Evolutionary conservation across 2,797 vertebrate species (phyloP).

Genomic region (Gobio occitaniae): DNA sequence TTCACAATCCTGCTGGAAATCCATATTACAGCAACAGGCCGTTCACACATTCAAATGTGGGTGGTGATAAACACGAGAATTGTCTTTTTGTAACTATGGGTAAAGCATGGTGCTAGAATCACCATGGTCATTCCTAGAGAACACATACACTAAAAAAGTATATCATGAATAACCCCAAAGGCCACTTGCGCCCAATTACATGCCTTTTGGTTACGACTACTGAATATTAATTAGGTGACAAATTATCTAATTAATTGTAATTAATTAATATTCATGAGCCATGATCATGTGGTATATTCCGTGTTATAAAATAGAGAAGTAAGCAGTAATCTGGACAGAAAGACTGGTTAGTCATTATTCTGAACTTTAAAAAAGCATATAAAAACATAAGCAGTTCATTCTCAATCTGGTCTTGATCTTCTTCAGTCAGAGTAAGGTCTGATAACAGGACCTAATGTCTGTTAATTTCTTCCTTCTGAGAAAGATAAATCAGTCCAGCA

Average conservation of each 20-base stretch:
- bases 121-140: not conserved
- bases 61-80: not conserved
- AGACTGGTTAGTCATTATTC: not conserved
- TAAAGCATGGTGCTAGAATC: not conserved
- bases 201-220: not conserved
- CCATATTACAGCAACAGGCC: not conserved
- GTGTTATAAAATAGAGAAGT: not conserved
- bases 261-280: slow-evolving; percentile 7
- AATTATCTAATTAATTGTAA: not conserved
- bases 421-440: slow-evolving; percentile 18
- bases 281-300: not conserved
- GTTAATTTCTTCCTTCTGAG: slow-evolving; percentile 35
- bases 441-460: slow-evolving; percentile 17
- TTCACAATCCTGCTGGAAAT: not conserved
- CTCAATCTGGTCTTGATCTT: slow-evolving; percentile 24
- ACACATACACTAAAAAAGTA: not conserved
- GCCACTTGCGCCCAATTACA: not conserved
- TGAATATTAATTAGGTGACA: not conserved
- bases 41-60: not conserved
- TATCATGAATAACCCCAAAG: not conserved
- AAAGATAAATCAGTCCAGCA: slow-evolving; percentile 52
- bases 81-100: not conserved
- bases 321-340: not conserved
- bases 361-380: not conserved
- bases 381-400: not conserved